Evolutionary conservation across 2,888 invertebrate species (phyloP).

Genomic region (Theretra japonica): DNA sequence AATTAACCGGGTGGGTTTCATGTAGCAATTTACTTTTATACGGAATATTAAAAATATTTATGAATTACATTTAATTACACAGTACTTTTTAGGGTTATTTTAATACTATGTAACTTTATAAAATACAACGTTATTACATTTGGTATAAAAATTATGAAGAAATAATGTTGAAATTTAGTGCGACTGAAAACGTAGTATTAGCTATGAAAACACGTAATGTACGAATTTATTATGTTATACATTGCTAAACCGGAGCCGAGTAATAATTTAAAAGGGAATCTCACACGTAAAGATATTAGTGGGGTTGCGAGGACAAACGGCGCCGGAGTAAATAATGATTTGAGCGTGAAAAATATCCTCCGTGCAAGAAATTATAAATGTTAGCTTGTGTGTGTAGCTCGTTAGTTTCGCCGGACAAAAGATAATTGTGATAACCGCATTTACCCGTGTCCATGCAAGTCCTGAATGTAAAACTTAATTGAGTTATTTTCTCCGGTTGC

Average conservation of each 20-base stretch:
- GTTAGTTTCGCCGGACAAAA: conserved; percentile 65
- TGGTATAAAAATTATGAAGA: too few relatives aligned
- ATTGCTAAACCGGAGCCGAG: neutral
- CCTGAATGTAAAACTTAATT: conserved; percentile 75
- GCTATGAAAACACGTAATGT: too few relatives aligned
- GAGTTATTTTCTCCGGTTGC: conserved; percentile 67
- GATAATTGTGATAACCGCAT: conserved; percentile 79
- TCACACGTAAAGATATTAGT: neutral
- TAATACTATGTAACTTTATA: too few relatives aligned
- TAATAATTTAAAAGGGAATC: conserved; percentile 10
- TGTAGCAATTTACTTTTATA: neutral
- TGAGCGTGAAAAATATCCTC: conserved; percentile 17
- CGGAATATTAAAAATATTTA: too few relatives aligned
- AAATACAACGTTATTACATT: too few relatives aligned
- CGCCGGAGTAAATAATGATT: conserved; percentile 21
- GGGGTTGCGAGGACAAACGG: conserved; percentile 33
- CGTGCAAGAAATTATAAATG: conserved; percentile 44
- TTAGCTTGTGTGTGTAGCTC: conserved; percentile 50
- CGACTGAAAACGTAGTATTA: too few relatives aligned
- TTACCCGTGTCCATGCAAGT: conserved; percentile 67
- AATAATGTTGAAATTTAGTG: too few relatives aligned
- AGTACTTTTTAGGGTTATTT: too few relatives aligned
- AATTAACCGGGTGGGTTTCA: conserved; percentile 1
- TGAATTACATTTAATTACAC: too few relatives aligned
- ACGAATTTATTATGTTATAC: neutral